Conservation (phyloP, 2,797 vertebrate genomes). For the Cichlasoma orientale region DNA sequence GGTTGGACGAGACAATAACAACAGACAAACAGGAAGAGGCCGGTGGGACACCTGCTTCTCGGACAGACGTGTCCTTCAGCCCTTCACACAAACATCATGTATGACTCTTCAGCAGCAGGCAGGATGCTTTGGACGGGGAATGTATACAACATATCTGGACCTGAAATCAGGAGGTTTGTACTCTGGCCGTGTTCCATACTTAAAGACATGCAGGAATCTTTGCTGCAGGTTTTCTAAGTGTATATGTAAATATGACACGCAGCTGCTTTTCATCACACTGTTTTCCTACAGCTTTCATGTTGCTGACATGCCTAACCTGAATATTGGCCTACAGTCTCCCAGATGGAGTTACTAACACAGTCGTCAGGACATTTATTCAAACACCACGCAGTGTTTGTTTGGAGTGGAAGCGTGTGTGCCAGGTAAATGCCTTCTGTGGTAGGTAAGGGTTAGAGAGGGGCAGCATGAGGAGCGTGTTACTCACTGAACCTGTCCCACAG, state of each 20-base stretch:
- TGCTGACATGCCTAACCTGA: neutral
- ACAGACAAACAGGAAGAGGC: slow-evolving; percentile 57
- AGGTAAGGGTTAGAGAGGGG: neutral
- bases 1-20: slow-evolving; percentile 69
- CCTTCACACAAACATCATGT: slow-evolving; percentile 38
- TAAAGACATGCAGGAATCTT: neutral
- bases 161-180: slow-evolving; percentile 1
- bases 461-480: neutral
- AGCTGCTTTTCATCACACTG: neutral
- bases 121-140: slow-evolving; percentile 16
- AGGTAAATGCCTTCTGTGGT: neutral
- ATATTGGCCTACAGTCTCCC: neutral
- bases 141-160: slow-evolving; percentile 25
- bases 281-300: neutral
- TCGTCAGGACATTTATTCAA: neutral
- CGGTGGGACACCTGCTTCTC: slow-evolving; percentile 70
- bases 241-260: slow-evolving; percentile 1
- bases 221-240: neutral
- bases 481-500: neutral
- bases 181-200: slow-evolving; percentile 7
- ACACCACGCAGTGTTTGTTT: neutral
- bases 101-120: neutral
- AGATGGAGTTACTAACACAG: neutral
- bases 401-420: neutral
- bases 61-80: slow-evolving; percentile 45